Conservation (phyloP, 2,888 invertebrate genomes). For the Rhagonycha fulva region DNA sequence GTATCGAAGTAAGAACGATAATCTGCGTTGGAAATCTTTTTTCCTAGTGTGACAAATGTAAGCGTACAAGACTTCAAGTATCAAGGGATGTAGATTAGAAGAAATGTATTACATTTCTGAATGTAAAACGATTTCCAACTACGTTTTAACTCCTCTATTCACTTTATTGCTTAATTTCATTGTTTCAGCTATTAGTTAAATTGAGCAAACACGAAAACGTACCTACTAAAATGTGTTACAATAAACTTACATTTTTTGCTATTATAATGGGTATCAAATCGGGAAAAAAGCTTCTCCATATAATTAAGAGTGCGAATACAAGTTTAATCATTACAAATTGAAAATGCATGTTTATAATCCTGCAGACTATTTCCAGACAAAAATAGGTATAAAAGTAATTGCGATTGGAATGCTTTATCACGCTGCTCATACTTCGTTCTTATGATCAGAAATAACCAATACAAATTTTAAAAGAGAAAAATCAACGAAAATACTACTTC, state of each 20-base stretch:
- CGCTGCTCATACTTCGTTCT: neutral
- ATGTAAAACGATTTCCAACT: neutral
- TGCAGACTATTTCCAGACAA: constrained; percentile 19
- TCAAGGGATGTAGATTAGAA: constrained; percentile 39
- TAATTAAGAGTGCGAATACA: neutral
- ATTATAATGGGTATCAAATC: neutral
- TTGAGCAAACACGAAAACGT: neutral
- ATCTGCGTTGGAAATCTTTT: constrained; percentile 14
- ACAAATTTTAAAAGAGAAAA: neutral
- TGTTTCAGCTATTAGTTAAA: neutral
- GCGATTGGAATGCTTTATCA: constrained; percentile 9
- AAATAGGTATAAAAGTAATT: constrained; percentile 17
- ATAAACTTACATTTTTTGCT: neutral
- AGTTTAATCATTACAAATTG: neutral
- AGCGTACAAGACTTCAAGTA: constrained; percentile 32
- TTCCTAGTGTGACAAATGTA: constrained; percentile 38
- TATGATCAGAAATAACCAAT: neutral
- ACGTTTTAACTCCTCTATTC: neutral
- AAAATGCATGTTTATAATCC: constrained; percentile 1
- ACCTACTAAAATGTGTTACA: too few relatives aligned
- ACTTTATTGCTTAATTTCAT: neutral
- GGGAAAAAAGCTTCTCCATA: neutral
- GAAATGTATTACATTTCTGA: constrained; percentile 32
- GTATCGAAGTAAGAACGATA: constrained; percentile 23
- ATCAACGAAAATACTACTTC: neutral